A percentile compares a stretch with the other conserved stretches of the same genome.
These are phyloP conservation scores for Drosophila flavopinicola DNA, from an alignment of 2,888 invertebrate species.

Conservation along the genomic window DNA sequence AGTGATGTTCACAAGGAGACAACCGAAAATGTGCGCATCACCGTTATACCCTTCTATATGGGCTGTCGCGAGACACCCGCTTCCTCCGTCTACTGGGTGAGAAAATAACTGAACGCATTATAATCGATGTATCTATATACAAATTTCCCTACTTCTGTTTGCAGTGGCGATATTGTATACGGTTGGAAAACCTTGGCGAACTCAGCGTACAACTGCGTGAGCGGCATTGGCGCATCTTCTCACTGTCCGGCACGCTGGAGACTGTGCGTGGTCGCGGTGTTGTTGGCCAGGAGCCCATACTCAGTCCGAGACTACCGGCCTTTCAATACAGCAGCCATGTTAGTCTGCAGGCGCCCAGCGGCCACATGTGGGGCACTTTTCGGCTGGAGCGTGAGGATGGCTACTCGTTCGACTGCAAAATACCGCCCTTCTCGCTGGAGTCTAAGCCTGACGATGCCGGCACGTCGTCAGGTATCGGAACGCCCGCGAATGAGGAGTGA, in stretches of 20 bases:
- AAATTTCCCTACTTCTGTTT: conserved; percentile 54
- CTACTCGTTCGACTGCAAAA: conserved; percentile 97
- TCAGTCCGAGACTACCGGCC: conserved; percentile 94
- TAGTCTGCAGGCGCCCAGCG: conserved; percentile 97
- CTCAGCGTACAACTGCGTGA: conserved; percentile 96
- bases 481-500: conserved; percentile 54
- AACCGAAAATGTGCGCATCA: conserved; percentile 93
- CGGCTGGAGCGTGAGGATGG: conserved; percentile 99
- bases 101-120: not conserved
- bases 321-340: conserved; percentile 99
- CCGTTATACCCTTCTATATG: conserved; percentile 99
- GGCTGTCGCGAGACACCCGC: conserved; percentile 96
- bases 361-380: conserved; percentile 95
- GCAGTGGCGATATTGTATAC: conserved; percentile 98
- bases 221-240: conserved; percentile 99
- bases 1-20: conserved; percentile 99
- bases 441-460: conserved; percentile 91
- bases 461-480: conserved; percentile 44
- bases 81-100: conserved; percentile 93
- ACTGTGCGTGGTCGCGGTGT: conserved; percentile 96
- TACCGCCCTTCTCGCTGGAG: conserved; percentile 98
- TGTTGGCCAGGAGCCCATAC: conserved; percentile 98
- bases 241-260: conserved; percentile 95
- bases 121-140: not conserved
- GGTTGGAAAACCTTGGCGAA: conserved; percentile 96